Conservation (phyloP, 2,888 invertebrate genomes). For the Chaetogeoica ovagalla region DNA sequence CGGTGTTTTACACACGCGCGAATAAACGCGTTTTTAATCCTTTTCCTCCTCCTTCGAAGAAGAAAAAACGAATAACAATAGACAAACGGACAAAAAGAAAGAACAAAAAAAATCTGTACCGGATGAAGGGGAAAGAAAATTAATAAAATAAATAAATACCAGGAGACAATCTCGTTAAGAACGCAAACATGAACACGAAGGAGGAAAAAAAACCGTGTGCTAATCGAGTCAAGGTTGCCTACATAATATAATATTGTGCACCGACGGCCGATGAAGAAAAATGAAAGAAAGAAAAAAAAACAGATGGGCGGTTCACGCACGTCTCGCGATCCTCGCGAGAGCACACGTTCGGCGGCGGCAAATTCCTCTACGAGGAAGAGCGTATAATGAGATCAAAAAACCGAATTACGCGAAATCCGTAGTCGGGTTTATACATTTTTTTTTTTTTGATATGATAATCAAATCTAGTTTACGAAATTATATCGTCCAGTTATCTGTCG, state of each 20-base stretch:
- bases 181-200: slow-evolving; percentile 23
- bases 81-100: background rate
- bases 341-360: background rate
- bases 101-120: background rate
- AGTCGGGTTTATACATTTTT: background rate
- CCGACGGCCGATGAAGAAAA: background rate
- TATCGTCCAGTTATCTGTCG: too few species aligned
- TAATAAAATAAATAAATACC: too few species aligned
- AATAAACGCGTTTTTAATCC: too few species aligned
- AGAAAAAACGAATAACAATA: background rate
- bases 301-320: slow-evolving; percentile 44
- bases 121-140: background rate
- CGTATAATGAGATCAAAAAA: background rate
- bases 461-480: too few species aligned
- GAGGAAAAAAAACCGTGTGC: slow-evolving; percentile 40
- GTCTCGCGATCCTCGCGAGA: slow-evolving; percentile 10
- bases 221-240: slow-evolving; percentile 50
- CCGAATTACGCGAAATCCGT: slow-evolving; percentile 34
- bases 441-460: too few species aligned
- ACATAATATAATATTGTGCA: too few species aligned
- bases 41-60: too few species aligned
- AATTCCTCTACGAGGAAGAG: background rate
- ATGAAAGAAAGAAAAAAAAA: background rate
- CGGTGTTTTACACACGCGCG: too few species aligned
- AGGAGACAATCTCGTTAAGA: slow-evolving; percentile 40